These are phyloP conservation scores for Heliothis peltigera DNA, from an alignment of 2,888 invertebrate genomes.

Conservation along the genomic window DNA sequence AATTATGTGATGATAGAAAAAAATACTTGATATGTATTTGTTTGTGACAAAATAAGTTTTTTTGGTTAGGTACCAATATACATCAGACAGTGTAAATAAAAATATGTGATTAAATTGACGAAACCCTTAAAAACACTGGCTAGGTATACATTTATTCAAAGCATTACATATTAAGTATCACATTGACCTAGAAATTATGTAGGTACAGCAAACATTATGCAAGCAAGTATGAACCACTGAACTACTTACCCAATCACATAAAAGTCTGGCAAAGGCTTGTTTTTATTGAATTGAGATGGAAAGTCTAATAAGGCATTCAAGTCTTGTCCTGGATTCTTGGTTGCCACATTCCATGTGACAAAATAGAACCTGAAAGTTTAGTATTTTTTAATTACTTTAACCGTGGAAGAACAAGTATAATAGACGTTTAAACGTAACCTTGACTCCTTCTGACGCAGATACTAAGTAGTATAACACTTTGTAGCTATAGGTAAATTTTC, in stretches of 20 bases:
- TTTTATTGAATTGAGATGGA: conserved; percentile 90
- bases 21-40: too few species aligned
- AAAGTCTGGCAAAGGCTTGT: conserved; percentile 93
- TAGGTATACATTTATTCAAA: conserved; percentile 4
- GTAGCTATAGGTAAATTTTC: conserved; percentile 6
- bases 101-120: neutral
- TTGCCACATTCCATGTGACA: conserved; percentile 97
- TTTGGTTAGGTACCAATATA: too few species aligned
- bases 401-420: conserved; percentile 32
- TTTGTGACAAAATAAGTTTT: too few species aligned
- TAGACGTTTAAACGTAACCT: conserved; percentile 64
- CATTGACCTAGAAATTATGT: conserved; percentile 61
- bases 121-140: neutral
- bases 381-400: conserved; percentile 8
- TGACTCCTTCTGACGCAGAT: conserved; percentile 69
- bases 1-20: too few species aligned
- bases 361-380: conserved; percentile 92
- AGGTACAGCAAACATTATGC: conserved; percentile 47
- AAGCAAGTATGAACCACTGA: conserved; percentile 36
- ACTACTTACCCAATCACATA: conserved; percentile 94
- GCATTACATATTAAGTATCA: conserved; percentile 9
- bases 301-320: conserved; percentile 93
- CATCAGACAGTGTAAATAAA: too few species aligned
- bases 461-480: conserved; percentile 25
- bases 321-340: conserved; percentile 93